Conservation (phyloP, 2,113 vertebrate species). For the Myiozetetes cayanensis region DNA sequence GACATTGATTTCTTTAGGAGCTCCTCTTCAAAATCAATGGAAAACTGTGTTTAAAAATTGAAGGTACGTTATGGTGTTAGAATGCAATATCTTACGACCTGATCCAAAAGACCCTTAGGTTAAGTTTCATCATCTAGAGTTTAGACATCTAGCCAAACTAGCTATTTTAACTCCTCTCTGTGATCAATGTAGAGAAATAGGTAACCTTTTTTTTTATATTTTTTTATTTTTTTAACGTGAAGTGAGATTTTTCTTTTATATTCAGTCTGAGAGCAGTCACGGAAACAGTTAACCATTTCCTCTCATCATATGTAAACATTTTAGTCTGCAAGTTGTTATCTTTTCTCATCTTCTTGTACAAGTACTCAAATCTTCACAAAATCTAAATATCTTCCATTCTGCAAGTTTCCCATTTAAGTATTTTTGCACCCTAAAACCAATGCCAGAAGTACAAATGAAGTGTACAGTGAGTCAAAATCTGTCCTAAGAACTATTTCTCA, state of each 20-base stretch:
- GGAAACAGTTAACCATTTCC: neutral
- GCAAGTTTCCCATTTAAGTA: neutral
- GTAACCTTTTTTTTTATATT: neutral
- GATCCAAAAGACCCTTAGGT: constrained; percentile 15
- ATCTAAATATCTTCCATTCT: neutral
- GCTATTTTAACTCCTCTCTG: neutral
- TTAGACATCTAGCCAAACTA: neutral
- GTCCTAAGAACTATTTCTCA: neutral
- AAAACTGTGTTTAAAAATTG: constrained; percentile 46
- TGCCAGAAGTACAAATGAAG: neutral
- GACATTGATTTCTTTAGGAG: constrained; percentile 46
- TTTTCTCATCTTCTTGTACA: neutral
- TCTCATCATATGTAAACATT: neutral
- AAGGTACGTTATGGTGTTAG: neutral
- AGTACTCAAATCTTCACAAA: neutral
- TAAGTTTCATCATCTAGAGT: constrained; percentile 27
- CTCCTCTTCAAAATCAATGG: constrained; percentile 30
- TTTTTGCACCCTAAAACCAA: neutral
- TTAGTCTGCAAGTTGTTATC: neutral
- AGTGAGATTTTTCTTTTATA: neutral
- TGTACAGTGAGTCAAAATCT: neutral
- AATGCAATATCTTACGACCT: neutral
- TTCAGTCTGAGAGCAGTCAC: neutral
- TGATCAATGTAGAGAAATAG: neutral
- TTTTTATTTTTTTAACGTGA: neutral